A percentile compares a stretch with the other conserved stretches of the same genome.
These are phyloP conservation scores for Clarias laeviceps DNA, from an alignment of 2,797 vertebrate genomes.

Conservation along the genomic window DNA sequence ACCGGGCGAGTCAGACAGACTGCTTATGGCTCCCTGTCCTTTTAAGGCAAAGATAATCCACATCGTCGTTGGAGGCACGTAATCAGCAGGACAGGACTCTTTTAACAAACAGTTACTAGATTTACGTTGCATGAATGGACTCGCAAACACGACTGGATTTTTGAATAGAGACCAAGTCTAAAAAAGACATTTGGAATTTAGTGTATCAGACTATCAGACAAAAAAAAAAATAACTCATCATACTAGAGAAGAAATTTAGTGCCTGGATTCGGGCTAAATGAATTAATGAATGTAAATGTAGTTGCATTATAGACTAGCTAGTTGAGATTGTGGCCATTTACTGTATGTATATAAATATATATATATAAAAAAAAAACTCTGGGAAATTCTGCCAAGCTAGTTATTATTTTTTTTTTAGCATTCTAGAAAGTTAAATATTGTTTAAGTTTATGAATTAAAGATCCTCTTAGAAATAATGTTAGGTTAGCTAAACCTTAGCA, in stretches of 20 bases:
- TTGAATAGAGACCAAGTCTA: background rate
- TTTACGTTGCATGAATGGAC: background rate
- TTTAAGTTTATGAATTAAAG: background rate
- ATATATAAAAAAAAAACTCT: background rate
- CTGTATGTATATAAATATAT: too few relatives aligned
- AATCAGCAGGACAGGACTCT: slow-evolving; percentile 14
- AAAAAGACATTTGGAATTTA: background rate
- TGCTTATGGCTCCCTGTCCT: slow-evolving; percentile 30
- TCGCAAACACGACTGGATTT: background rate
- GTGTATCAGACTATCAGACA: background rate
- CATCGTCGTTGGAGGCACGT: slow-evolving; percentile 2
- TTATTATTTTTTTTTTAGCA: background rate
- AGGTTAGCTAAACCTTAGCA: background rate
- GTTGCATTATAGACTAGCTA: background rate
- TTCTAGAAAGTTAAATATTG: background rate
- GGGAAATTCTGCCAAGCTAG: background rate
- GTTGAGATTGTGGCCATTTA: background rate
- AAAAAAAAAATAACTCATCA: background rate
- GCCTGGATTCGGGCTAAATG: background rate
- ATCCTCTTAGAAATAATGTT: background rate
- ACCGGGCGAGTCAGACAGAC: background rate
- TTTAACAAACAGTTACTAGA: slow-evolving; percentile 31
- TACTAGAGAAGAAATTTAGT: background rate
- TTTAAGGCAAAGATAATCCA: slow-evolving; percentile 43
- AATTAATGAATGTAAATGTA: background rate